A percentile compares a stretch with the other conserved stretches of the same genome.
These are phyloP conservation scores for Nemurella pictetii DNA, from an alignment of 2,888 invertebrate genomes.

Conservation along the genomic window DNA sequence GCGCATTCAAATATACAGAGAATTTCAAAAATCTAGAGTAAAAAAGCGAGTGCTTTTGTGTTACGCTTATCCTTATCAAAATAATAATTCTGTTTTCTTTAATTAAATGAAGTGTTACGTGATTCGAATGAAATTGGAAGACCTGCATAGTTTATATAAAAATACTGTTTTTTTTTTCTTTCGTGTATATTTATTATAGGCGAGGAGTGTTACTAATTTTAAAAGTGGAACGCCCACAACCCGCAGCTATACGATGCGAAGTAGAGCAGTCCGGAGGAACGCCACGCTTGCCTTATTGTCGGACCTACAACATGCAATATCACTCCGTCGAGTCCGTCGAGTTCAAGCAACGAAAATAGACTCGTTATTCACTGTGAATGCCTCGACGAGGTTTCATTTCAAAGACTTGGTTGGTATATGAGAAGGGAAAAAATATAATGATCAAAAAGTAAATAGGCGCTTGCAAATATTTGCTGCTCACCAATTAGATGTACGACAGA, in stretches of 20 bases:
- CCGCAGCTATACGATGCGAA: neutral
- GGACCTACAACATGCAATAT: neutral
- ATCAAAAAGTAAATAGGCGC: neutral
- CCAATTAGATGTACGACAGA: neutral
- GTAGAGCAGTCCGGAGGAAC: neutral
- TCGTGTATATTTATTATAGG: neutral
- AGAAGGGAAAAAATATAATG: neutral
- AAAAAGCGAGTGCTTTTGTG: neutral
- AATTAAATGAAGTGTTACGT: conserved; percentile 26
- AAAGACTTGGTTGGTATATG: neutral
- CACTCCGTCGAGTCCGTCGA: too few relatives aligned
- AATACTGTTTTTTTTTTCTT: neutral
- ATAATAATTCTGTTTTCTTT: conserved; percentile 24
- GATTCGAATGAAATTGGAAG: conserved; percentile 12
- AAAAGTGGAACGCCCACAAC: conserved; percentile 24
- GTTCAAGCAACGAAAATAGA: neutral
- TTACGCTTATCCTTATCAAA: conserved; percentile 1
- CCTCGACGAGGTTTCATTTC: neutral
- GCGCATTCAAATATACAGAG: neutral
- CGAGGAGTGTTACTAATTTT: conserved; percentile 10
- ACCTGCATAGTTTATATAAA: neutral
- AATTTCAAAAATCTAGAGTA: neutral
- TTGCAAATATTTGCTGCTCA: neutral
- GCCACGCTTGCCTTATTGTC: neutral
- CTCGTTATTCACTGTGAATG: neutral